Evolutionary conservation across 2,113 vertebrate genomes (phyloP).

Genomic region (Eulemur macaco): DNA sequence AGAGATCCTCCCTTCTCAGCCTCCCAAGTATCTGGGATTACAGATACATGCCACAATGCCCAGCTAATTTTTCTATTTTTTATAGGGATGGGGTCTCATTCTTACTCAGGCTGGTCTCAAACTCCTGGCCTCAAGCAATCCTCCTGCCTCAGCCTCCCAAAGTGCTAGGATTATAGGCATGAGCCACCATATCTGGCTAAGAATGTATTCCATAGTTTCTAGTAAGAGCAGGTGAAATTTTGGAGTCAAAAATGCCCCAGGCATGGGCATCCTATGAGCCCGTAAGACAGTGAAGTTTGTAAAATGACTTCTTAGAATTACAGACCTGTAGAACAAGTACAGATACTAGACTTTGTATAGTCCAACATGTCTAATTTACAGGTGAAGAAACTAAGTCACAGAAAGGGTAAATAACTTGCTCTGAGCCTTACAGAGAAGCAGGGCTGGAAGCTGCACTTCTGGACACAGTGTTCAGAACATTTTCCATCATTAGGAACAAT

Average conservation of each 20-base stretch:
- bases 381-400: not conserved
- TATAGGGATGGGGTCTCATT: no score
- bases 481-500: not conserved
- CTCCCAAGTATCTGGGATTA: no score
- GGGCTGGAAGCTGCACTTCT: not conserved
- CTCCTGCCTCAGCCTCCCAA: no score
- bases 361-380: not conserved
- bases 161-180: no score
- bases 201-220: not conserved
- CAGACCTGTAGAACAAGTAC: not conserved
- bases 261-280: not conserved
- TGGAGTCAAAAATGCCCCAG: not conserved
- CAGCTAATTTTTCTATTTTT: no score
- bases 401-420: not conserved
- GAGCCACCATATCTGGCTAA: no score
- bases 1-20: no score
- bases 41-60: no score
- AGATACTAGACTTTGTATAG: not conserved
- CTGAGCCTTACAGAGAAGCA: not conserved
- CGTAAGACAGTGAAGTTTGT: not conserved
- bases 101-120: no score
- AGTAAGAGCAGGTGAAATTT: not conserved
- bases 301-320: not conserved
- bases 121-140: no score
- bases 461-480: not conserved